Evolutionary conservation across 2,113 vertebrate genomes (phyloP).

Genomic region (Hemicordylus capensis): DNA sequence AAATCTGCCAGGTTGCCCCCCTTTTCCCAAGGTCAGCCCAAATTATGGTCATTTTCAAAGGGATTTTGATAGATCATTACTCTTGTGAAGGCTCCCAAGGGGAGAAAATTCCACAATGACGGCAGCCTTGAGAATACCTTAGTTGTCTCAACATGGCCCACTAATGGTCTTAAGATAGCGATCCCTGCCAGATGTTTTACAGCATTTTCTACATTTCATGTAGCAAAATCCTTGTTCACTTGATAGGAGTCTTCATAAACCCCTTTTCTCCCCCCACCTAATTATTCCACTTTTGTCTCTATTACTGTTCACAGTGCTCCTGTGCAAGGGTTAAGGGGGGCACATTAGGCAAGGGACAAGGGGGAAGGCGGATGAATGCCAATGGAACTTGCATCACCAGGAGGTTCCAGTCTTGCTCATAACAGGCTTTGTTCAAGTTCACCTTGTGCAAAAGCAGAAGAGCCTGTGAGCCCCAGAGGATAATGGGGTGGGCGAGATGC

Average conservation of each 20-base stretch:
- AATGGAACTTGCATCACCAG: conserved; percentile 50
- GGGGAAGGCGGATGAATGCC: conserved; percentile 18
- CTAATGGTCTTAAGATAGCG: not conserved
- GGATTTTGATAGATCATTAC: not conserved
- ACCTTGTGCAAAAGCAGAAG: conserved; percentile 66
- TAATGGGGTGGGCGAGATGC: conserved; percentile 18
- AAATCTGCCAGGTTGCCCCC: not conserved
- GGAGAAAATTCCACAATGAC: not conserved
- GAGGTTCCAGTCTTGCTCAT: conserved; percentile 39
- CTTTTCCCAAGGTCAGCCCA: not conserved
- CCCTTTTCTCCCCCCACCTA: not conserved
- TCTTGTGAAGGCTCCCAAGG: not conserved
- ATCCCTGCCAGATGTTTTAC: not conserved
- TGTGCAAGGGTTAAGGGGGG: conserved; percentile 32
- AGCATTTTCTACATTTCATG: not conserved
- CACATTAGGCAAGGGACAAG: conserved; percentile 43
- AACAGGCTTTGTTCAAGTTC: conserved; percentile 70
- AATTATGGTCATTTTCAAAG: not conserved
- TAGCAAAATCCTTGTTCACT: not conserved
- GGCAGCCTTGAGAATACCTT: not conserved
- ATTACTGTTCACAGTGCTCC: not conserved
- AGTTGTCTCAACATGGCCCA: not conserved
- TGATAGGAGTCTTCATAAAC: not conserved
- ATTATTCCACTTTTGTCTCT: not conserved
- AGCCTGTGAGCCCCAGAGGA: conserved; percentile 47